A percentile compares a stretch with the other conserved stretches of the same genome.
Evolutionary conservation across 2,888 invertebrate species (phyloP).

Genomic region (Hemaris fuciformis): DNA sequence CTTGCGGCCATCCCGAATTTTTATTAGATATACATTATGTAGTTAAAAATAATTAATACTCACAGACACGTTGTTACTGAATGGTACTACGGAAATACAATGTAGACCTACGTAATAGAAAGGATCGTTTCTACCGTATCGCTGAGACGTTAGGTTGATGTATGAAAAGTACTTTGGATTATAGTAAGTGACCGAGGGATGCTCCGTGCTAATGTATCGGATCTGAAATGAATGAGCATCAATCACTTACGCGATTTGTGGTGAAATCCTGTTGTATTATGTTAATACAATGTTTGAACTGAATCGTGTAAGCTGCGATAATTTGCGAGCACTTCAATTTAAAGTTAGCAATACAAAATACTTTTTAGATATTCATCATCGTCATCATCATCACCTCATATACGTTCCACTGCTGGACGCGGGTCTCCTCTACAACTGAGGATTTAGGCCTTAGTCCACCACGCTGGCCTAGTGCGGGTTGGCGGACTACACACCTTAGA

Average conservation of each 20-base stretch:
- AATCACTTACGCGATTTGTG: neutral
- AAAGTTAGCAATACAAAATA: no score
- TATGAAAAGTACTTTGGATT: slow-evolving; percentile 27
- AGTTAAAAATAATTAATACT: neutral
- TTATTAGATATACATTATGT: neutral
- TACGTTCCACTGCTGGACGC: no score
- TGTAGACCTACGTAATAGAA: slow-evolving; percentile 39
- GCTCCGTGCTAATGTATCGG: slow-evolving; percentile 38
- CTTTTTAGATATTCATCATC: no score
- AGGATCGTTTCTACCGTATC: slow-evolving; percentile 36
- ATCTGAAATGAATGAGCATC: slow-evolving; percentile 21
- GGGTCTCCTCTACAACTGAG: no score
- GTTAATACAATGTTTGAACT: no score
- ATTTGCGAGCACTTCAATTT: no score
- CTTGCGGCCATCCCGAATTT: neutral
- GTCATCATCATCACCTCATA: no score
- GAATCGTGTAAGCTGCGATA: no score
- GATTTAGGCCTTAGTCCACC: no score
- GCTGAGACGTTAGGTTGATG: slow-evolving; percentile 31
- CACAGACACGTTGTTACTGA: neutral
- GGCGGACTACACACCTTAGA: no score
- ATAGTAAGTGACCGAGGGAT: slow-evolving; percentile 29
- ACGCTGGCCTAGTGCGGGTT: no score
- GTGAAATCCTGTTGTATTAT: no score
- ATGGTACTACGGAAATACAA: neutral